Evolutionary conservation across 2,113 vertebrate genomes (phyloP).

Genomic region (Odobenus rosmarus): DNA sequence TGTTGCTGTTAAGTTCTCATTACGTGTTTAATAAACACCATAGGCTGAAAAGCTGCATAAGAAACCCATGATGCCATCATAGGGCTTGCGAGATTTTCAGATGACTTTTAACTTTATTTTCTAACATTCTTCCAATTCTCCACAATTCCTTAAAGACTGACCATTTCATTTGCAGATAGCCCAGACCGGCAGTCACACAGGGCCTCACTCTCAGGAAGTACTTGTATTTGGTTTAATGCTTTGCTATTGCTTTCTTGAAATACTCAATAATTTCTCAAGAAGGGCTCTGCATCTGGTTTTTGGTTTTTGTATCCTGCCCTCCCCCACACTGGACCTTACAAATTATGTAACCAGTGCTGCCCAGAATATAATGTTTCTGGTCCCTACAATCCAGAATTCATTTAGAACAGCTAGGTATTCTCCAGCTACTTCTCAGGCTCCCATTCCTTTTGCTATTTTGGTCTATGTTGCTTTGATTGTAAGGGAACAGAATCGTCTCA

Average conservation of each 20-base stretch:
- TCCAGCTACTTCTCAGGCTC: background rate
- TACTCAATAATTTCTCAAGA: background rate
- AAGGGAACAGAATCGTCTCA: background rate
- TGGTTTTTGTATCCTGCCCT: background rate
- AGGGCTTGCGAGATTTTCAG: background rate
- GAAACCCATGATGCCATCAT: background rate
- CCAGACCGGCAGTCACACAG: background rate
- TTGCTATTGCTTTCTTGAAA: background rate
- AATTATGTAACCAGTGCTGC: background rate
- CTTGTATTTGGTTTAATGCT: background rate
- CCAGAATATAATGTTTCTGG: background rate
- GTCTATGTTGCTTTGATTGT: background rate
- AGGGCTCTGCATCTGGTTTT: background rate
- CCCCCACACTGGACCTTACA: background rate
- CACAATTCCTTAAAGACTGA: background rate
- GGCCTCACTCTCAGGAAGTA: background rate
- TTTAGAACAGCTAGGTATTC: background rate
- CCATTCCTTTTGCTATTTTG: background rate
- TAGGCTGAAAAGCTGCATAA: background rate
- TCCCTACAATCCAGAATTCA: background rate
- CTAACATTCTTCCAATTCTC: background rate
- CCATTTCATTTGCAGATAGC: background rate
- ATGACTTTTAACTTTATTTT: background rate
- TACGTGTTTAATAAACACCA: background rate
- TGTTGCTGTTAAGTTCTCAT: background rate